phyloP scores from a whole-genome alignment of 2,113 vertebrate genomes.

The Calidris pygmaea region DNA sequence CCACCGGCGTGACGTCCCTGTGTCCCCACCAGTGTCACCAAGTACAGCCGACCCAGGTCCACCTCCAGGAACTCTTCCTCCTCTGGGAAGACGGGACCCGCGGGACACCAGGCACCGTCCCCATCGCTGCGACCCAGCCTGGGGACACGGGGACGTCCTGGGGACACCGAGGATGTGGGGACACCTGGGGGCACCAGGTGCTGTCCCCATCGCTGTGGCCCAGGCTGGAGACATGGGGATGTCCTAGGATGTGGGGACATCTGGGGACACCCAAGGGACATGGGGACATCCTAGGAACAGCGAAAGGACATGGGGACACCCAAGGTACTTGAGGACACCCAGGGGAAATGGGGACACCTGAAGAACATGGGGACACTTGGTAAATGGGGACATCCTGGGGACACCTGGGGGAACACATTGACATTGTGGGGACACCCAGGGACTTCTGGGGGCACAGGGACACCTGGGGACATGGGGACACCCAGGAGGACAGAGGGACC shows the following conservation, averaged over 20 bases:
- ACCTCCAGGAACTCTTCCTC: slow-evolving; percentile 91
- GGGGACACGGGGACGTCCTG: neutral
- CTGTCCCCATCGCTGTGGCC: slow-evolving; percentile 86
- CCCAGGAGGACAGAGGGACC: too few relatives aligned
- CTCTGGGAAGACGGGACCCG: slow-evolving; percentile 83
- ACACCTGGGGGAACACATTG: too few relatives aligned
- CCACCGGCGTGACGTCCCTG: slow-evolving; percentile 90
- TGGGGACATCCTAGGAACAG: neutral
- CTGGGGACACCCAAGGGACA: too few relatives aligned
- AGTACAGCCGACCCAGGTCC: slow-evolving; percentile 82
- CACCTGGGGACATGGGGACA: too few relatives aligned
- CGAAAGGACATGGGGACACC: too few relatives aligned
- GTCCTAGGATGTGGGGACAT: neutral
- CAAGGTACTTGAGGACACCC: neutral
- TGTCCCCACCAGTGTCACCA: slow-evolving; percentile 89
- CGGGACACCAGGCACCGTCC: slow-evolving; percentile 92
- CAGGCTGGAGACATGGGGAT: slow-evolving; percentile 65
- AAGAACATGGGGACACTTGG: neutral
- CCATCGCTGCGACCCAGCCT: slow-evolving; percentile 89
- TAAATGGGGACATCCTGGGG: neutral
- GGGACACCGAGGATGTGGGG: neutral
- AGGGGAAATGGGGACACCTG: neutral
- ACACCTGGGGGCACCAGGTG: slow-evolving; percentile 83
- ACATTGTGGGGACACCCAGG: neutral
- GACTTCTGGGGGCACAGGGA: neutral